Conservation (phyloP, 2,888 invertebrate species). For the Balanococcus diminutus region DNA sequence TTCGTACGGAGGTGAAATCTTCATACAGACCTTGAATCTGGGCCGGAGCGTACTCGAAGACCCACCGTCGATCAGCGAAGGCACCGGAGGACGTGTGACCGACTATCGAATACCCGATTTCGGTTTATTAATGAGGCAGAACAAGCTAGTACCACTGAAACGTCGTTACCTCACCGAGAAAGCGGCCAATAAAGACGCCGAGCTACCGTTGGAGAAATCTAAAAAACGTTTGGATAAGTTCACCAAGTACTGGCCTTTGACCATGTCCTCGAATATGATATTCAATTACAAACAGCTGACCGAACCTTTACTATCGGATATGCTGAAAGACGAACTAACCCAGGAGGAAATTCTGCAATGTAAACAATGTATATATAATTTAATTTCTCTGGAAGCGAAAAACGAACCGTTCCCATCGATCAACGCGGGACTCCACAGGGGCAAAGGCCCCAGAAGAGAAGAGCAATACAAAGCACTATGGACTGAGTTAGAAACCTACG, state of each 20-base stretch:
- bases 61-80: conserved; percentile 93
- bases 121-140: conserved; percentile 84
- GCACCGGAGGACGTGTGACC: conserved; percentile 89
- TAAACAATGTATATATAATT: conserved; percentile 79
- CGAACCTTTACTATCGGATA: conserved; percentile 76
- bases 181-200: conserved; percentile 32
- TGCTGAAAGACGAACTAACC: conserved; percentile 80
- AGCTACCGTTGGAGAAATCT: conserved; percentile 66
- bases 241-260: conserved; percentile 87
- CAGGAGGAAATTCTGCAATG: conserved; percentile 88
- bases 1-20: conserved; percentile 94
- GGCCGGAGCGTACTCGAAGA: conserved; percentile 87
- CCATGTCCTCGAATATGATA: conserved; percentile 85
- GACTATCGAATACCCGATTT: conserved; percentile 85
- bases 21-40: conserved; percentile 88
- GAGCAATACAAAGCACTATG: conserved; percentile 92
- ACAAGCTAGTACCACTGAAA: conserved; percentile 74
- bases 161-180: conserved; percentile 61
- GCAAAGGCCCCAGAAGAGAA: conserved; percentile 67
- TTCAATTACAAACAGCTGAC: conserved; percentile 79
- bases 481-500: conserved; percentile 83
- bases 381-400: conserved; percentile 80
- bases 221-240: conserved; percentile 75
- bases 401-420: conserved; percentile 80
- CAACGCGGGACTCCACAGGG: conserved; percentile 69